Evolutionary conservation across 2,888 invertebrate species (phyloP).

Genomic region (Apantesis nais): DNA sequence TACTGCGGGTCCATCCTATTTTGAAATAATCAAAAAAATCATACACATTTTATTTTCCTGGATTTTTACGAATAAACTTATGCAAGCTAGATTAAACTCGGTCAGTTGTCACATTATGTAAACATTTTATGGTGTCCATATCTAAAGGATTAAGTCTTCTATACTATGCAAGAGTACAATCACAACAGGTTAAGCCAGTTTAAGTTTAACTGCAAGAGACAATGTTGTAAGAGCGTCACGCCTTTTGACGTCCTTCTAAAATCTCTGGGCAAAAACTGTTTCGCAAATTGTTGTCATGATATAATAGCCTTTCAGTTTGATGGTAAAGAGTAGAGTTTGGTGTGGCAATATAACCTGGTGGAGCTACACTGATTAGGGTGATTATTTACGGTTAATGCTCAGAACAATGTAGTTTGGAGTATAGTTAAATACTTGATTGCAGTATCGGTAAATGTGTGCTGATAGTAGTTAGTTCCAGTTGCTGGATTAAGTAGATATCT

Average conservation of each 20-base stretch:
- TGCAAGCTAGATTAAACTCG: background rate
- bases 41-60: background rate
- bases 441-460: constrained; percentile 44
- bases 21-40: background rate
- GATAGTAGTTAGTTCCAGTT: constrained; percentile 30
- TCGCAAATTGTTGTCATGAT: constrained; percentile 51
- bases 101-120: background rate
- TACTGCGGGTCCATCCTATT: too few relatives aligned
- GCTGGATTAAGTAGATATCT: constrained; percentile 3
- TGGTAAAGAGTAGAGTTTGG: constrained; percentile 44
- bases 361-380: constrained; percentile 68
- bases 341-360: constrained; percentile 25
- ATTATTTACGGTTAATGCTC: constrained; percentile 72
- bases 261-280: constrained; percentile 60
- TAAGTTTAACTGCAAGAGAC: constrained; percentile 33
- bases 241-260: constrained; percentile 68
- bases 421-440: constrained; percentile 50
- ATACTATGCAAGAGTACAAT: background rate
- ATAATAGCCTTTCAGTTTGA: constrained; percentile 50
- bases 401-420: constrained; percentile 57
- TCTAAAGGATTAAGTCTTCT: background rate
- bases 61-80: background rate
- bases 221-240: constrained; percentile 71
- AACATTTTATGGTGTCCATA: background rate
- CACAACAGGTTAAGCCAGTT: constrained; percentile 23